phyloP scores from a whole-genome alignment of 2,888 invertebrate genomes.

The Erynnis tages region DNA sequence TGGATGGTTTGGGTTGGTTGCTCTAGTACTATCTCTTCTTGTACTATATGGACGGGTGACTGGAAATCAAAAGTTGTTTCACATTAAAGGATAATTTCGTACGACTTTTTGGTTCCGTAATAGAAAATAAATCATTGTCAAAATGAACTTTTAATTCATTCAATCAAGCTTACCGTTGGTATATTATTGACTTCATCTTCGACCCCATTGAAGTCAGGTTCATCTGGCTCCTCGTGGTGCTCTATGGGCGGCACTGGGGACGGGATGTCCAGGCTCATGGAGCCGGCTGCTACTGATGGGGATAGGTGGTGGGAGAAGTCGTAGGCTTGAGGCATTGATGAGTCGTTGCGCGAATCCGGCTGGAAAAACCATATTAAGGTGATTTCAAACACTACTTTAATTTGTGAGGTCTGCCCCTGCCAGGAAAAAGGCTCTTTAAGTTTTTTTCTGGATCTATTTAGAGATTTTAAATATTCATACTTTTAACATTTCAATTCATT shows the following conservation, averaged over 20 bases:
- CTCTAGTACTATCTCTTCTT: conserved; percentile 53
- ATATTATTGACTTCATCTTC: conserved; percentile 49
- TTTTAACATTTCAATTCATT: too few species aligned
- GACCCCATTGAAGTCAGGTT: conserved; percentile 42
- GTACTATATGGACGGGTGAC: conserved; percentile 55
- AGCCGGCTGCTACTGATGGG: conserved; percentile 64
- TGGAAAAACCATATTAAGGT: conserved; percentile 41
- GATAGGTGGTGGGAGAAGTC: conserved; percentile 76
- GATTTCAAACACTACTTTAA: neutral
- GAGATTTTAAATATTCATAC: too few species aligned
- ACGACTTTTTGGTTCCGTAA: too few species aligned
- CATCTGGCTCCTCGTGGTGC: conserved; percentile 42
- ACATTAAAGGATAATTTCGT: too few species aligned
- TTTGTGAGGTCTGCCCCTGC: too few species aligned
- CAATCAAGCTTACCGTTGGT: conserved; percentile 39
- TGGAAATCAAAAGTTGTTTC: conserved; percentile 35
- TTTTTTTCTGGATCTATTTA: too few species aligned
- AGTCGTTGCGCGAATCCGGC: conserved; percentile 83
- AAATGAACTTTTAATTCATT: too few species aligned
- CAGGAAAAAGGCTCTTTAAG: too few species aligned
- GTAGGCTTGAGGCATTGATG: conserved; percentile 79
- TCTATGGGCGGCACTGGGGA: conserved; percentile 73
- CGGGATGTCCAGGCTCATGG: conserved; percentile 66
- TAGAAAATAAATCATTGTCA: too few species aligned
- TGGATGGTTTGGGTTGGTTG: conserved; percentile 36